phyloP scores from a whole-genome alignment of 2,113 vertebrate genomes.

The Bettongia penicillata region DNA sequence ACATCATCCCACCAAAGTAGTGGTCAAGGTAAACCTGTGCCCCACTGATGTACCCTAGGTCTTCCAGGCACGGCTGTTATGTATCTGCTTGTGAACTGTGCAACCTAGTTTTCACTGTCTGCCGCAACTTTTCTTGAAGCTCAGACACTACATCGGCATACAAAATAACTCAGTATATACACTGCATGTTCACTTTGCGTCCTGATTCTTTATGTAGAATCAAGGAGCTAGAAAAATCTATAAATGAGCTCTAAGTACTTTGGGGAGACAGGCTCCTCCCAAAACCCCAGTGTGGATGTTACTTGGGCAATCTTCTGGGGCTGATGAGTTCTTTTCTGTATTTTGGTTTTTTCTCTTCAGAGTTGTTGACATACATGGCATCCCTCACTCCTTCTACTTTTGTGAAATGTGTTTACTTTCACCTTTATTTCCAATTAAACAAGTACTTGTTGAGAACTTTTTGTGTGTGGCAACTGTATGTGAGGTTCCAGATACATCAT shows the following conservation, averaged over 20 bases:
- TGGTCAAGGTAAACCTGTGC: not conserved
- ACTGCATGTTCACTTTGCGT: not conserved
- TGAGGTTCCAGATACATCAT: not conserved
- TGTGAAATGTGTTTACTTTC: not conserved
- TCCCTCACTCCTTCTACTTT: not conserved
- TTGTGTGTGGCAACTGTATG: not conserved
- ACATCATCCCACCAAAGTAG: not conserved
- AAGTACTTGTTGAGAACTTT: not conserved
- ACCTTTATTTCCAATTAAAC: not conserved
- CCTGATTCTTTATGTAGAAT: not conserved
- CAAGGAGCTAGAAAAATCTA: not conserved
- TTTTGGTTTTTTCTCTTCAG: not conserved
- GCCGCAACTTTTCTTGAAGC: not conserved
- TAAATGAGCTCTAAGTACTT: not conserved
- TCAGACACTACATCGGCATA: not conserved
- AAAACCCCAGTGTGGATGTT: not conserved
- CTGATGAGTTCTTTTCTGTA: not conserved
- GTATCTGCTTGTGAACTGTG: not conserved
- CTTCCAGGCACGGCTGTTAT: not conserved
- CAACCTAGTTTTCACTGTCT: not conserved
- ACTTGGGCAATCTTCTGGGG: not conserved
- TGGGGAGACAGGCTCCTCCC: not conserved
- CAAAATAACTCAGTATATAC: not conserved
- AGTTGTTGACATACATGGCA: not conserved
- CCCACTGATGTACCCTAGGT: not conserved